Conservation (phyloP, 23 tunicate species). For the Clavelina lepadiformis region DNA sequence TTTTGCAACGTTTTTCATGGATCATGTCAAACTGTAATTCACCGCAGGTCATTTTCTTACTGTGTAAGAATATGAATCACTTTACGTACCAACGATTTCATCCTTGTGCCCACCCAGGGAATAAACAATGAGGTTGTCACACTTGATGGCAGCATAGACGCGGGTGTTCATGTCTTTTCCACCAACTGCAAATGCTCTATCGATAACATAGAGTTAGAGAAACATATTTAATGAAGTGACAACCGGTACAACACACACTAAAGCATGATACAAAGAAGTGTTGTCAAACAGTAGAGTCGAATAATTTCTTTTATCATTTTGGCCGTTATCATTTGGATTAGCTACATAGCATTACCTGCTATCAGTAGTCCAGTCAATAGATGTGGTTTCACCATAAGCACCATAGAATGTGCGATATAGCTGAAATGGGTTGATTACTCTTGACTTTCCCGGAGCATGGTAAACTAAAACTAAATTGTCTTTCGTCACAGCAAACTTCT, state of each 20-base stretch:
- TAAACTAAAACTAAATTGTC: conserved; percentile 45
- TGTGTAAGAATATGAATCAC: neutral
- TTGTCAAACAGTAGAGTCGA: too few relatives aligned
- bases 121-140: conserved; percentile 33
- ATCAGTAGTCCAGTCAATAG: conserved; percentile 81
- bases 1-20: too few relatives aligned
- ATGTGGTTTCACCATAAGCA: conserved; percentile 45
- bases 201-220: too few relatives aligned
- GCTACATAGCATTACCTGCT: conserved; percentile 50
- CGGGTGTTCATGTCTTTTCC: conserved; percentile 68
- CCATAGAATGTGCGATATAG: conserved; percentile 50
- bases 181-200: conserved; percentile 69
- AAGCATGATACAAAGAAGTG: too few relatives aligned
- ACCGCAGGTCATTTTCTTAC: neutral
- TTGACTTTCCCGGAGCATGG: conserved; percentile 66
- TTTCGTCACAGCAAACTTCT: conserved; percentile 61
- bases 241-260: too few relatives aligned
- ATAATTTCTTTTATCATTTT: too few relatives aligned
- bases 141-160: conserved; percentile 29
- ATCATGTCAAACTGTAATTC: too few relatives aligned
- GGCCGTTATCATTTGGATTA: too few relatives aligned
- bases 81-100: conserved; percentile 47
- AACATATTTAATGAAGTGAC: too few relatives aligned
- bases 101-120: conserved; percentile 80
- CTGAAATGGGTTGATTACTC: conserved; percentile 59